Base-by-base conservation (phyloP, 2,888 invertebrate species). In the Acrobasis suavella region DNA sequence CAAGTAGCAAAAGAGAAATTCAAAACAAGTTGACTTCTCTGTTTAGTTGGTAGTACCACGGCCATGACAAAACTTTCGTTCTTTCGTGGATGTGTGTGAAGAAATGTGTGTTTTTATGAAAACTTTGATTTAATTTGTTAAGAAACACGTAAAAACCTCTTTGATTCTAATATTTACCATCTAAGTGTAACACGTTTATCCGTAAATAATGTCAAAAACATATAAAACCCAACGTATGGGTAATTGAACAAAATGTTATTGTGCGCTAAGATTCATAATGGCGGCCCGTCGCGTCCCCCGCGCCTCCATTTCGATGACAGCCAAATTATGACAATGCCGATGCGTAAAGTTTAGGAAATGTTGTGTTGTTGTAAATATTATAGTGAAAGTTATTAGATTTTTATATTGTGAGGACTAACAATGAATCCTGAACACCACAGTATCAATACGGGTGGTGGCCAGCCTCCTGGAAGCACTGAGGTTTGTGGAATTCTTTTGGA, bases 211-310 rank as follows among this genome's bases (percentile, higher is more conserved):
- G 56, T 58, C 64, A 62, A 70, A 50, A 69, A 66, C 58, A 62
- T 62, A 60, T 60, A 52, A 67, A 76, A 72, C 66, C 66, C 49
- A 69, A 68, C 62, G 65, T 65, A 65, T 66, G 67, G 69, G 72
- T 67, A 62, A 71, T 70, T 72, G 70, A 78, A 77, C 70, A 82
- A 88, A 84, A 91, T 92, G 92, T 92, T 92, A 87, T 92, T 92
- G 92, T 93, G 91, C 81, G 79, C 79, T 80, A 87, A 88, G 89
- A 91, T 93, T 91, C 89, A 88, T 93, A 93, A 94, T 94, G 94
- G 94, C 94, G 93, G 93, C 92, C 93, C 93, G 93, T 93, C 93
- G 94, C 94, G 94, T 94, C 94, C 94, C 94, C 94, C 94, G 93
- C 93, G 93, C 93, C 93, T 93, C 90, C 89, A 93, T 92, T 93